phyloP scores from a whole-genome alignment of 2,113 vertebrate species.

The Epinephelus cyanopodus region DNA sequence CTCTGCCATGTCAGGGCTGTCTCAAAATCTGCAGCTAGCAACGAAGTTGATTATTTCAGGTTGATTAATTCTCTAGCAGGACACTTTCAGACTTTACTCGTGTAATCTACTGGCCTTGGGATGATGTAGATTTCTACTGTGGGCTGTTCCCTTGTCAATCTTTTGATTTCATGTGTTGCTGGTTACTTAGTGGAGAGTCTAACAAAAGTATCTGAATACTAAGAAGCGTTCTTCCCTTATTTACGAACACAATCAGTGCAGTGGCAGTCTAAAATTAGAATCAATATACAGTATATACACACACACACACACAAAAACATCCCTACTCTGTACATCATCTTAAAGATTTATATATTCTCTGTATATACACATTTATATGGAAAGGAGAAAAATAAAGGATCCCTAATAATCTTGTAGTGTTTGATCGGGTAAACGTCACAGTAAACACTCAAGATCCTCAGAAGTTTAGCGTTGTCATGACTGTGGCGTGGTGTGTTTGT shows the following conservation, averaged over 20 bases:
- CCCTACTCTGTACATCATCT: conserved; percentile 68
- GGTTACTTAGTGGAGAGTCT: conserved; percentile 41
- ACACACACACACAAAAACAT: conserved; percentile 38
- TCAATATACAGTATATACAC: conserved; percentile 57
- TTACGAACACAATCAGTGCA: conserved; percentile 65
- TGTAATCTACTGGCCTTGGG: conserved; percentile 20
- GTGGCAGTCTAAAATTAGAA: conserved; percentile 63
- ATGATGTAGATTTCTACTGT: conserved; percentile 24
- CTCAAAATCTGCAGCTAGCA: not conserved
- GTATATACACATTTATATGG: conserved; percentile 73
- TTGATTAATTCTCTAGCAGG: conserved; percentile 1
- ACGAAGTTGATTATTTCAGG: not conserved
- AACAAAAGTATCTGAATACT: conserved; percentile 19
- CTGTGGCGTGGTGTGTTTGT: conserved; percentile 9
- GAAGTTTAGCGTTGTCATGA: conserved; percentile 30
- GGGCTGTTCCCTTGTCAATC: not conserved
- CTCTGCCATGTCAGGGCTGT: not conserved
- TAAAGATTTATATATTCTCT: conserved; percentile 73
- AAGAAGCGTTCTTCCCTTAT: conserved; percentile 24
- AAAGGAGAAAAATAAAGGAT: conserved; percentile 57
- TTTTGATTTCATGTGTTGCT: conserved; percentile 54
- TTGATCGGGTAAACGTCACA: conserved; percentile 55
- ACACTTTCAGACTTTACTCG: conserved; percentile 7
- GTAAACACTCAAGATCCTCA: conserved; percentile 32
- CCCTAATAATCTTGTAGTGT: conserved; percentile 13